Base-by-base conservation (phyloP, 2,888 invertebrate species). In the Apodemia duryi region DNA sequence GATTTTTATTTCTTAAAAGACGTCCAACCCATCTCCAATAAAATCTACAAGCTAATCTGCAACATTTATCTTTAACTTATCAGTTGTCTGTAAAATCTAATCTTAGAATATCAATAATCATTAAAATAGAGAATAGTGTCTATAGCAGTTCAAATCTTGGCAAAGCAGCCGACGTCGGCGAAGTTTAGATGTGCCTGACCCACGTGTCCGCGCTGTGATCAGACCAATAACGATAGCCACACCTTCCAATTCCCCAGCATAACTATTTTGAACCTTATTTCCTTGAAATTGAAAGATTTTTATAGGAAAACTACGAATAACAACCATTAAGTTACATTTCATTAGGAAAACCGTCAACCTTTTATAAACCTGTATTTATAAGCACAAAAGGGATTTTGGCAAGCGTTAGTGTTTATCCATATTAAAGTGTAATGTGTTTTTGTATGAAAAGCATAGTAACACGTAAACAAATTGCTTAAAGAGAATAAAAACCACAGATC, bases 181-280 rank as follows among this genome's bases (percentile, higher is more conserved):
- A 85, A 86, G 79, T 85, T 84, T 75, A 77, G 72, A 79, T 76
- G 75, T 74, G 70, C 73, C 64, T 73, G 77, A 74, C 77, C 77
- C 80, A 76, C 86, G 86, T 87, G 86, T 83, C 86, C 83, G 82
- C 76, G 77, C 74, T 72, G 79, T 87, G 87, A 88, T 88, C 86
- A 86, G 81, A 85, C 87, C 83, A 87, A 88, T 88, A 85, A 82
- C 67, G 70, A 69, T 67, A 62, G 64, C 69, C 60, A 63, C 57
- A 57, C 46, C 1, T 57, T 54, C 29, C n/a, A 67, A 51, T n/a
- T n/a, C 2, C 13, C n/a, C 6, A n/a, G 13, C 60, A 54, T 63
- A 9, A 6, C 60, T 2, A 70, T 70, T 67, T 38, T 62, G 21
- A 61, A 68, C 69, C 64, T 68, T 73, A 73, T 52, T 9, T 0